These are phyloP conservation scores for Drepana arcuata DNA, from an alignment of 1,140 invertebrate species.

Conservation along the genomic window DNA sequence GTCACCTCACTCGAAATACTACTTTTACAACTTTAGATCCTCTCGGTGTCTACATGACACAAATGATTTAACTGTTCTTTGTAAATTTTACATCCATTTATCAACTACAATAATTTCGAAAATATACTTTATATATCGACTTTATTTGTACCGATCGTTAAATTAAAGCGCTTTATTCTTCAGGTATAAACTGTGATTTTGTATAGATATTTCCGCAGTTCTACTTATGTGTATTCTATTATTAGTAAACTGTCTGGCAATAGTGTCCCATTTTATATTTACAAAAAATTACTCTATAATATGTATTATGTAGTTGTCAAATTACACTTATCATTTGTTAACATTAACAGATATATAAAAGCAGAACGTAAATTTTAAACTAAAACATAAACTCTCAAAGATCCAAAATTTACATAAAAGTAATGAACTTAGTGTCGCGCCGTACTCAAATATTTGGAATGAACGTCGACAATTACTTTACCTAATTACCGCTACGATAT, in stretches of 20 bases:
- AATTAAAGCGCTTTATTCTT: neutral
- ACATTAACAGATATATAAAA: conserved; percentile 52
- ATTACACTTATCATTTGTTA: conserved; percentile 36
- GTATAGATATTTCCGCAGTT: too few relatives aligned
- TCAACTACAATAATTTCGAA: too few relatives aligned
- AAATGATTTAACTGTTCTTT: too few relatives aligned
- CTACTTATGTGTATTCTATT: too few relatives aligned
- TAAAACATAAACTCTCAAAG: conserved; percentile 37
- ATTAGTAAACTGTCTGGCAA: conserved; percentile 43
- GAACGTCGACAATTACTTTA: conserved; percentile 24
- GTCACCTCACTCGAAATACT: too few relatives aligned
- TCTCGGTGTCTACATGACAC: too few relatives aligned
- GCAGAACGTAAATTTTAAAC: conserved; percentile 36
- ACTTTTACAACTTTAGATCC: too few relatives aligned
- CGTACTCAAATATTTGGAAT: conserved; percentile 3
- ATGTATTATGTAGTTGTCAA: conserved; percentile 32
- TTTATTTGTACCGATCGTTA: conserved; percentile 18
- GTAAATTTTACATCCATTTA: too few relatives aligned
- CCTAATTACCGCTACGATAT: conserved; percentile 28
- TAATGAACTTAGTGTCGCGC: conserved; percentile 23
- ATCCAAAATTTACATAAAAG: conserved; percentile 34
- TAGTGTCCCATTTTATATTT: conserved; percentile 49
- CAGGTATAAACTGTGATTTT: conserved; percentile 1
- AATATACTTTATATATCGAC: conserved; percentile 3
- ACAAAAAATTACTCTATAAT: conserved; percentile 52